Evolutionary conservation across 2,888 invertebrate genomes (phyloP), one percentile per base, ranked within the genome.

Genomic region (Polymixis flavicincta): DNA sequence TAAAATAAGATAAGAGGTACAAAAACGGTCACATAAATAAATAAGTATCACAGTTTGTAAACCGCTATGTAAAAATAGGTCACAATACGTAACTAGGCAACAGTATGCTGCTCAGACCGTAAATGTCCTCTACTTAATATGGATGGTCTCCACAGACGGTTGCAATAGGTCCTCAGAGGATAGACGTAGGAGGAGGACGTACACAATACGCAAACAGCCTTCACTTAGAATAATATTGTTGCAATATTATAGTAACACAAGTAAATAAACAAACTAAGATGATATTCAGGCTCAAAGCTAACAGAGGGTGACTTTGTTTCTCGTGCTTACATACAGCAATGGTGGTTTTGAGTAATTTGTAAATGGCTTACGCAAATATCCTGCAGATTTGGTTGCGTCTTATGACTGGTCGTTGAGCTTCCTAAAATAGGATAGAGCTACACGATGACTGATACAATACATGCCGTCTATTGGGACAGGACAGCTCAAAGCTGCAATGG

Each of bases 91-190:
- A 42, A 19, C 42, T 19, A 14, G 0, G 2, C 9, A 42, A 54
- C 17, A 25, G 54, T 70, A 32, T 55, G 19, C 45, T 48, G 45
- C 28, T 45, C 32, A 57, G n/a, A 4, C 57, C 19, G 52, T 74
- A 48, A 74, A 52, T 48, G 83, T 69, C 68, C 42, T 52, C 50
- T 42, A 60, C 32, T 78, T 14, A 60, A 78, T 68, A 78, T 67
- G 28, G 60, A 83, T 19, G 71, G 7, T 57, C 83, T 32, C 73
- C 2, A 19, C 25, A 42, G 81, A 65, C 64, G 1, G 52, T 3
- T 19, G 48, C 83, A 61, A 74, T 78, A 52, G 65, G n/a, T 37
- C 79, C 68, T 11, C 6, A 2, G 83, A 48, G 83, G 11, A 72
- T 69, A 42, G 28, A 8, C 13, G 28, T 1, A 42, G 25, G 50